Evolutionary conservation across 2,888 invertebrate genomes (phyloP), one percentile per base, ranked within the genome.

Genomic region (Trileptium ribeirensis): DNA sequence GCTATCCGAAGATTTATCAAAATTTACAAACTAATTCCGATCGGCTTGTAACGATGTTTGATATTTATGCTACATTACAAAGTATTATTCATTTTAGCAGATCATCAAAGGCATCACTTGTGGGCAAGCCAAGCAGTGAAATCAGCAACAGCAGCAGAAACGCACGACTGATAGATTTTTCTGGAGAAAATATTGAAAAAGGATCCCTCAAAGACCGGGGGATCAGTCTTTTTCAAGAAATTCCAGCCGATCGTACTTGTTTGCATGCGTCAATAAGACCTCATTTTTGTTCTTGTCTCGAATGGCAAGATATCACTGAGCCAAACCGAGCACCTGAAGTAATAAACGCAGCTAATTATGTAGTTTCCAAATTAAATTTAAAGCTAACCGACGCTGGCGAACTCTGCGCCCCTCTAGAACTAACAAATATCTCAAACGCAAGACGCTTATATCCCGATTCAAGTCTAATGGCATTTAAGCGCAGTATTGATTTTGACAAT

Each of bases 211-310:
- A 19, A 3, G 29, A 40, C 29, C 37, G 40, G 3, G 38, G 81
- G 15, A 77, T 33, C n/a, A 79, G 79, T 36, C 33, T 79, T n/a
- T 77, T 79, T n/a, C n/a, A 79, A 19, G 79, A 74, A 29, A 79
- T 79, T 3, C 67, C 67, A n/a, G 79, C 15, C 19, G 79, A 79
- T 19, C 3, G 79, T 8, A 79, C 79, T n/a, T 79, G 79, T 36
- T 24, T 3, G 15, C 19, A 79, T 33, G 79, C 79, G 15, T 33
- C 31, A 3, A 79, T 79, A 24, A 78, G 31, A 78, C 19, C 79
- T 19, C 79, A 79, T 79, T 79, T 67, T n/a, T 79, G 79, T 33
- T 78, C 79, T 8, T 79, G 79, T 81, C 31, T 34, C 15, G 29
- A 77, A 8, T 77, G 37, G 37, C 15, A 39, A 37, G n/a, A 70